Evolutionary conservation across 2,888 invertebrate species (phyloP).

Genomic region (Trichogramma dendrolimi): DNA sequence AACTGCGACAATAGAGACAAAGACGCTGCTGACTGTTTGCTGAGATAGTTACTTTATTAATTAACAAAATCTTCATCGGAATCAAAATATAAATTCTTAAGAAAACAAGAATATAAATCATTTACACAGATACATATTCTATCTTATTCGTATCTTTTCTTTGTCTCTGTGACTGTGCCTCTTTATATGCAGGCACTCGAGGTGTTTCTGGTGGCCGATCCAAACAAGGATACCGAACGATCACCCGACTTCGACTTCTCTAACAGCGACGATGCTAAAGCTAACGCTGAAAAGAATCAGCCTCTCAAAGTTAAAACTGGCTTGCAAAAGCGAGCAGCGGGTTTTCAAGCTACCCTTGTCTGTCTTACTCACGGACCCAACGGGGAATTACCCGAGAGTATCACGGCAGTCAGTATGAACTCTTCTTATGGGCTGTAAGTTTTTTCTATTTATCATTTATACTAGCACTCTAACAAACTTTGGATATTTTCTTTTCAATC

Average conservation of each 20-base stretch:
- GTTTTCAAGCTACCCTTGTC: constrained; percentile 94
- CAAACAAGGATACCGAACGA: constrained; percentile 71
- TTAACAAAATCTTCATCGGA: too few relatives aligned
- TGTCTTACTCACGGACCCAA: constrained; percentile 83
- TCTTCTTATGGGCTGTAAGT: constrained; percentile 96
- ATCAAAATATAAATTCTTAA: too few relatives aligned
- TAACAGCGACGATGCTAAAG: constrained; percentile 54
- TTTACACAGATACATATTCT: too few relatives aligned
- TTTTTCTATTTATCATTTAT: constrained; percentile 9
- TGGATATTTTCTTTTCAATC: background rate
- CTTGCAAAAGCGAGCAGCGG: constrained; percentile 81
- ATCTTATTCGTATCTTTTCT: too few relatives aligned
- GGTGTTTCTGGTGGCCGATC: constrained; percentile 79
- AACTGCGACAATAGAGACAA: too few relatives aligned
- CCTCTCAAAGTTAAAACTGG: constrained; percentile 70
- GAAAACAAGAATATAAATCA: too few relatives aligned
- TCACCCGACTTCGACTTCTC: constrained; percentile 80
- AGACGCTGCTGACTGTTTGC: too few relatives aligned
- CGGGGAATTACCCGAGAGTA: constrained; percentile 75
- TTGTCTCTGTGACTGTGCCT: too few relatives aligned
- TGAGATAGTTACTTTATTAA: too few relatives aligned
- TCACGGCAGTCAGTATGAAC: constrained; percentile 88
- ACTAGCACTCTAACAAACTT: background rate
- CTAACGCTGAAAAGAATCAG: constrained; percentile 49
- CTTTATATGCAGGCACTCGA: constrained; percentile 65